Base-by-base conservation (phyloP, 35 echinoderm and acorn worm species). In the Acanthaster planci region DNA sequence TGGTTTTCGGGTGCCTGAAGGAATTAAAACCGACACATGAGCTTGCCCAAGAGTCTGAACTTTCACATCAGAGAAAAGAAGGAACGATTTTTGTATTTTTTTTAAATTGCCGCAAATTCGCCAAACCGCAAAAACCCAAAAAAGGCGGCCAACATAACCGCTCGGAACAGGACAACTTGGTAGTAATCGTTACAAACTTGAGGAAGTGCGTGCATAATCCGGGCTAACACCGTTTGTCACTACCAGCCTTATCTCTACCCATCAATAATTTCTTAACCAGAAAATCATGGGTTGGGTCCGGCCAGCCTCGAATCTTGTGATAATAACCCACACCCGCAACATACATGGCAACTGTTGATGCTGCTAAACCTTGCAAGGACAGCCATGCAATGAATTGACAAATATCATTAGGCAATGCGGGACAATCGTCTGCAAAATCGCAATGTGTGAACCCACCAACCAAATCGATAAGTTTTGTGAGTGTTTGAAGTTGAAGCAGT, bases 111-210 rank as follows among this genome's bases (percentile, higher is more conserved):
- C 52, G 80, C 80, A 22, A 67, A 31, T 67, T 67, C 5, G 8
- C 59, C 59, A 27, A 67, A 8, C n/a, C 59, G 1, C 59, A 60
- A 31, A 37, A 82, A 82, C 32, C 80, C 80, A 34, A 82, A 82
- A 82, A 82, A 82, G 50, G 80, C 80, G 6, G 55, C 29, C 27
- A 34, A 55, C 18, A 82, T 54, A 56, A 55, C 80, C 8, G 80
- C 50, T 9, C 56, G 51, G 56, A 36, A 82, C 50, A 82, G 12
- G 3, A 2, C 12, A 30, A 36, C 77, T 19, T 82, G 51, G 26
- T 35, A 60, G 36, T 30, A 10, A 8, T 5, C 15, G 23, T 9
- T 7, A 35, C 80, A 82, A 18, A 82, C 52, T 10, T 56, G 51
- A 55, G 80, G 50, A 21, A 82, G 80, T 7, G 52, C 80, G 3